These are phyloP conservation scores for Busseola fusca DNA, from an alignment of 2,888 invertebrate species.

Conservation along the genomic window DNA sequence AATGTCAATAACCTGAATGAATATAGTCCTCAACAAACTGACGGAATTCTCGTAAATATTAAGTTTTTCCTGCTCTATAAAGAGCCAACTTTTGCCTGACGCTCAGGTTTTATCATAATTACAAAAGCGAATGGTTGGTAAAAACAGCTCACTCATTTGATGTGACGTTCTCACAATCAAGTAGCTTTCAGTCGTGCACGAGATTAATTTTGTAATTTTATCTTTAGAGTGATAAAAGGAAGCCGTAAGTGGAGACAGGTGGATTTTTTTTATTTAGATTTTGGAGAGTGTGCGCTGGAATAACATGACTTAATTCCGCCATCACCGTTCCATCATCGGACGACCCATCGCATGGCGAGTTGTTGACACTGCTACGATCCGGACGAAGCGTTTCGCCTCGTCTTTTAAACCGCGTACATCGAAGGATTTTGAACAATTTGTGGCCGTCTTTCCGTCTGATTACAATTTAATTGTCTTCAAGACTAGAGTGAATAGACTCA, in stretches of 20 bases:
- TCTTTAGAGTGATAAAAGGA: not conserved
- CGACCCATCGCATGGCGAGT: too few relatives aligned
- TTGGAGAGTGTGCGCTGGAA: too few relatives aligned
- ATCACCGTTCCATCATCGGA: too few relatives aligned
- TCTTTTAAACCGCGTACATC: too few relatives aligned
- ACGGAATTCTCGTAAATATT: constrained; percentile 59
- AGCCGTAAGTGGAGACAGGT: not conserved
- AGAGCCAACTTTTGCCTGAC: constrained; percentile 35
- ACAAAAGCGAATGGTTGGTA: constrained; percentile 37
- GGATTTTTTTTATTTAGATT: too few relatives aligned
- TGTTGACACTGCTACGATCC: too few relatives aligned
- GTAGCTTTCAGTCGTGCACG: constrained; percentile 7
- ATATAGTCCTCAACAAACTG: constrained; percentile 51
- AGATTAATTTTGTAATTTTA: not conserved
- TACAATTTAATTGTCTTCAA: too few relatives aligned
- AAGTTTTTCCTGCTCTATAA: constrained; percentile 47
- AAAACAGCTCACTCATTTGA: constrained; percentile 38
- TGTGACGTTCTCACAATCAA: constrained; percentile 23
- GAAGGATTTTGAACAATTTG: too few relatives aligned
- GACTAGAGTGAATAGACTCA: too few relatives aligned
- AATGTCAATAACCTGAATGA: constrained; percentile 61
- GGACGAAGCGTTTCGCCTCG: too few relatives aligned
- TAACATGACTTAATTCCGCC: too few relatives aligned
- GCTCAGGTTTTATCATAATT: constrained; percentile 52
- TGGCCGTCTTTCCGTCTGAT: too few relatives aligned